These are phyloP conservation scores for Stegodyphus mimosarum DNA, from an alignment of 1,140 invertebrate genomes.

Conservation along the genomic window DNA sequence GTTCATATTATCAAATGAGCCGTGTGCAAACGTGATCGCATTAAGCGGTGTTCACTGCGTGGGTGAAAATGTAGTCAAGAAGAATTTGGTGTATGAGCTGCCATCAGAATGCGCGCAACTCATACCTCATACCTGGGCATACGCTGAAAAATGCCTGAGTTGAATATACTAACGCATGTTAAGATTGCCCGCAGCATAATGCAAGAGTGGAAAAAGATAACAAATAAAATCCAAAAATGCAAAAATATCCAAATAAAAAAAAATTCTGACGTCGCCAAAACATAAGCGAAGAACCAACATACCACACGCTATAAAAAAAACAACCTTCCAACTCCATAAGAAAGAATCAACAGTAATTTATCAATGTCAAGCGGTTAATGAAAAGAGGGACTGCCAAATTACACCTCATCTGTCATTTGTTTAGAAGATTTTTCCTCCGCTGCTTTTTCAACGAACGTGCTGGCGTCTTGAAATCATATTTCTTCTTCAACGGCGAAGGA, in stretches of 20 bases:
- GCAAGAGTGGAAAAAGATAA: no score
- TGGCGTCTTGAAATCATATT: slow-evolving; percentile 50
- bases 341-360: slow-evolving; percentile 60
- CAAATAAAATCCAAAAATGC: no score
- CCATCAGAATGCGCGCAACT: no score
- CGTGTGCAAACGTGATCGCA: no score
- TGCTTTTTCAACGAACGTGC: slow-evolving; percentile 24
- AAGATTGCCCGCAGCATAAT: no score
- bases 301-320: background rate
- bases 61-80: no score
- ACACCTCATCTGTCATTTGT: slow-evolving; percentile 60
- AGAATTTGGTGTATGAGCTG: no score
- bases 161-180: no score
- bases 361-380: slow-evolving; percentile 57
- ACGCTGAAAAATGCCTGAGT: no score
- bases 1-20: no score
- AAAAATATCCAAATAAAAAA: background rate
- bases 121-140: no score
- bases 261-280: slow-evolving; percentile 33
- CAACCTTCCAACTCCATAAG: slow-evolving; percentile 45
- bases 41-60: no score
- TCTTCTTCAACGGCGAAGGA: background rate
- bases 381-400: slow-evolving; percentile 56
- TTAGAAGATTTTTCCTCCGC: slow-evolving; percentile 56
- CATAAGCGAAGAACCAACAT: background rate